phyloP scores from a whole-genome alignment of 2,113 vertebrate genomes.

The Telmatochromis brachygnathus region DNA sequence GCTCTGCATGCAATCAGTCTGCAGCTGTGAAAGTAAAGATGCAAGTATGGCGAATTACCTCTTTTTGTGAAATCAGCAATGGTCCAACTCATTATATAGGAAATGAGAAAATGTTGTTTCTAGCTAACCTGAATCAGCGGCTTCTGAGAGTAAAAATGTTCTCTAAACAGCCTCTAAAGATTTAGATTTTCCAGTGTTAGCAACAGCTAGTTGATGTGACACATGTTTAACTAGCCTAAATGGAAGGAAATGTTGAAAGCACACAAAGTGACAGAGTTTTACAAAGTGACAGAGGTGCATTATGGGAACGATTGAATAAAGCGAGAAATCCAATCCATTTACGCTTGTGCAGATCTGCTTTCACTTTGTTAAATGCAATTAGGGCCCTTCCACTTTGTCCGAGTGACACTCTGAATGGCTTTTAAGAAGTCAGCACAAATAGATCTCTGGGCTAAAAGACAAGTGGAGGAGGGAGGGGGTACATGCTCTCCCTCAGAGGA shows the following conservation, averaged over 20 bases:
- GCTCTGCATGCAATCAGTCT: neutral
- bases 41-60: conserved; percentile 3
- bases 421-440: conserved; percentile 58
- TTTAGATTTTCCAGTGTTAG: neutral
- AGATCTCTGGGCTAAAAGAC: conserved; percentile 15
- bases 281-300: conserved; percentile 12
- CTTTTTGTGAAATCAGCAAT: neutral
- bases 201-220: neutral
- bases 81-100: neutral
- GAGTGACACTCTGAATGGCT: conserved; percentile 35
- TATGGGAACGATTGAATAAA: conserved; percentile 26
- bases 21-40: neutral
- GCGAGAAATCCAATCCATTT: conserved; percentile 35
- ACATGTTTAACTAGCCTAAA: neutral
- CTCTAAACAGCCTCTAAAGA: neutral
- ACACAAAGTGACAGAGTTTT: neutral
- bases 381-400: conserved; percentile 30
- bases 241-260: conserved; percentile 21
- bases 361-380: conserved; percentile 53
- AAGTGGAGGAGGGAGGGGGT: neutral
- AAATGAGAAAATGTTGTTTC: neutral
- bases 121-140: neutral
- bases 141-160: neutral
- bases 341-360: conserved; percentile 26
- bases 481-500: conserved; percentile 9